Base-by-base conservation (phyloP, 37 sponge, comb jelly and placozoan genomes). In the Hormiphora californensis region DNA sequence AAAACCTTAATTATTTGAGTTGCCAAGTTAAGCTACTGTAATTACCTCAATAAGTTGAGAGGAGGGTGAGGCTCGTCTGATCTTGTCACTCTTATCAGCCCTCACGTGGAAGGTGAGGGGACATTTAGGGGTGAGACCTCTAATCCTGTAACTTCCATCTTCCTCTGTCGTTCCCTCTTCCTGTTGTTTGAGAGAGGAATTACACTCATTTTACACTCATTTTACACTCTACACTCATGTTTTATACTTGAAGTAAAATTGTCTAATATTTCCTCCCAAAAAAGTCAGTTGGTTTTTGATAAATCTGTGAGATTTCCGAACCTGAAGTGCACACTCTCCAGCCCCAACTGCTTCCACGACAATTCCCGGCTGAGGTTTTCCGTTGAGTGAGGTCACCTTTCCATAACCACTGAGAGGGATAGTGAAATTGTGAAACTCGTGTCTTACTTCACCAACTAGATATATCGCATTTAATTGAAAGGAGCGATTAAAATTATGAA, bases 91-190 rank as follows among this genome's bases (percentile, higher is more conserved):
- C 25, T 41, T 73, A n/a, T 73, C 81, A 41, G 44, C 7, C 43
- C 81, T 1, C 23, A 73, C 81, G 1, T 43, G 23, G 21, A 73
- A n/a, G 8, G 81, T 73, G 27, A 73, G 40, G 2, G 81, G 81
- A 41, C 81, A 73, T 43, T 41, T 39, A 23, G 81, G 81, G 0
- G 44, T 11, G 28, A 73, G 81, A 27, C 81, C 81, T 73, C 81
- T 27, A 25, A 73, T 73, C 0, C 81, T n/a, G 22, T 73, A 73
- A 25, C 43, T 46, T 9, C 81, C 81, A 23, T 73, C 81, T n/a
- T n/a, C n/a, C n/a, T n/a, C n/a, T n/a, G n/a, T n/a, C n/a, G n/a
- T n/a, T n/a, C n/a, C n/a, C n/a, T n/a, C n/a, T n/a, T n/a, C n/a
- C n/a, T n/a, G n/a, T n/a, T n/a, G n/a, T n/a, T n/a, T n/a, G n/a